These are phyloP conservation scores for Platalea minor DNA, from an alignment of 2,797 vertebrate species.

Conservation along the genomic window DNA sequence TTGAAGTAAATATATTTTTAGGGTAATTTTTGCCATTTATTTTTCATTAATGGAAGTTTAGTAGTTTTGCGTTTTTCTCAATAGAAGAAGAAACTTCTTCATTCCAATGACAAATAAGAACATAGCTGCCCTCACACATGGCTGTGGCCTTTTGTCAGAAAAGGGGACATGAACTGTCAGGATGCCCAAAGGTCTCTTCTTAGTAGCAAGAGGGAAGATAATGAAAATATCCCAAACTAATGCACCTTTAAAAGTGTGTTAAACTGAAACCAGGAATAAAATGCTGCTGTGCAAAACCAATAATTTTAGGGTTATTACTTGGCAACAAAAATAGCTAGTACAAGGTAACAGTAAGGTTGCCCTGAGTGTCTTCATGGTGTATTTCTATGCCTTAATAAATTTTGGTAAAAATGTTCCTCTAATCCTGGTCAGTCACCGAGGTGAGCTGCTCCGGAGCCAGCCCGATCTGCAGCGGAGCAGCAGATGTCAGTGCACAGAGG, in stretches of 20 bases:
- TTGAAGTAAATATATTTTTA: neutral
- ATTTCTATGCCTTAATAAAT: neutral
- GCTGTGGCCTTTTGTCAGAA: neutral
- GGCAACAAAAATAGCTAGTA: neutral
- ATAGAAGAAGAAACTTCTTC: neutral
- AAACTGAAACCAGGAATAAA: neutral
- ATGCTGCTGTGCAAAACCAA: neutral
- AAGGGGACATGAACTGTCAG: neutral
- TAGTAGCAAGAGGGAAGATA: neutral
- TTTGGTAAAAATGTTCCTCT: neutral
- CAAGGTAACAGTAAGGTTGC: neutral
- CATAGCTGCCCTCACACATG: neutral
- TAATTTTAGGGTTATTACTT: neutral
- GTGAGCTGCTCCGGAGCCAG: neutral
- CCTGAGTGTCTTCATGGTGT: neutral
- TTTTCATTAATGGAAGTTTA: neutral
- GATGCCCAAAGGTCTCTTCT: neutral
- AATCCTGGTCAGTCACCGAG: neutral
- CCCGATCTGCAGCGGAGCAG: accelerated
- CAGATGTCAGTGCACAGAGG: neutral
- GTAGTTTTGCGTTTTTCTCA: neutral
- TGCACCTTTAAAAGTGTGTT: neutral
- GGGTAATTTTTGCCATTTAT: neutral
- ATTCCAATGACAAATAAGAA: neutral
- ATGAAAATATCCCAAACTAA: neutral